These are phyloP conservation scores for Drosophila trapezifrons DNA, from an alignment of 1,140 invertebrate species.

Conservation along the genomic window DNA sequence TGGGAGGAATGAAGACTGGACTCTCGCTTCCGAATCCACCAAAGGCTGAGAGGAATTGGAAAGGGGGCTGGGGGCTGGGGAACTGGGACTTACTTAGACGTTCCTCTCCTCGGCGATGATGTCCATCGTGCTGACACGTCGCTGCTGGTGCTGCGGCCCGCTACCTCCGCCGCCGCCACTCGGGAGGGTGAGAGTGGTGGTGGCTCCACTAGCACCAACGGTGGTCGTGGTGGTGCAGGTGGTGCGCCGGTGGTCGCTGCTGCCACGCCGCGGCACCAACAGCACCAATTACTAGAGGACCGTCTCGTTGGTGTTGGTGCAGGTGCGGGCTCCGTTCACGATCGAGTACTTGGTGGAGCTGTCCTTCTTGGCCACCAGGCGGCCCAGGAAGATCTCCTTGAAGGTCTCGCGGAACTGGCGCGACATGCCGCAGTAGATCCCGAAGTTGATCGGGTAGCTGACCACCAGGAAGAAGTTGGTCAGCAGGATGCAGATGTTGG, in stretches of 20 bases:
- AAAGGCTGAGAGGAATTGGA: background rate
- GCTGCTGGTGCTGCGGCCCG: slow-evolving; percentile 55
- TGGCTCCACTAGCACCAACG: too few relatives aligned
- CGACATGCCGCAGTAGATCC: slow-evolving; percentile 98
- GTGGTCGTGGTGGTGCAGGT: slow-evolving; percentile 44
- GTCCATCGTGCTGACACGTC: slow-evolving; percentile 70
- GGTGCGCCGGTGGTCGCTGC: slow-evolving; percentile 64
- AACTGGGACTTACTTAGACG: slow-evolving; percentile 36
- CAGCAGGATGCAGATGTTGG: slow-evolving; percentile 93
- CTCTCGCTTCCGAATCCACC: background rate
- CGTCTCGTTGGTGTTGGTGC: slow-evolving; percentile 93
- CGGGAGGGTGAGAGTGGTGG: background rate
- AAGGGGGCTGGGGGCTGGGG: background rate
- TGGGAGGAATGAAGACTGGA: background rate
- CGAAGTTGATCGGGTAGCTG: slow-evolving; percentile 97
- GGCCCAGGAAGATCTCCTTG: slow-evolving; percentile 92
- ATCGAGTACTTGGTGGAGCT: slow-evolving; percentile 90
- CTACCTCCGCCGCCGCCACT: background rate
- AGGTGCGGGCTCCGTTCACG: slow-evolving; percentile 91
- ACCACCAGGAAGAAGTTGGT: slow-evolving; percentile 96
- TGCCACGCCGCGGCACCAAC: slow-evolving; percentile 77
- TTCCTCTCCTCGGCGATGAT: slow-evolving; percentile 66
- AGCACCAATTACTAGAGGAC: slow-evolving; percentile 88
- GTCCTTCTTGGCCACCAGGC: slow-evolving; percentile 86
- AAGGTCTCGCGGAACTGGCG: slow-evolving; percentile 97